Percentiles rank a stretch among this genome's conserved stretches.
Conservation (phyloP, 2,888 invertebrate species). For the Tridacna gigas region DNA sequence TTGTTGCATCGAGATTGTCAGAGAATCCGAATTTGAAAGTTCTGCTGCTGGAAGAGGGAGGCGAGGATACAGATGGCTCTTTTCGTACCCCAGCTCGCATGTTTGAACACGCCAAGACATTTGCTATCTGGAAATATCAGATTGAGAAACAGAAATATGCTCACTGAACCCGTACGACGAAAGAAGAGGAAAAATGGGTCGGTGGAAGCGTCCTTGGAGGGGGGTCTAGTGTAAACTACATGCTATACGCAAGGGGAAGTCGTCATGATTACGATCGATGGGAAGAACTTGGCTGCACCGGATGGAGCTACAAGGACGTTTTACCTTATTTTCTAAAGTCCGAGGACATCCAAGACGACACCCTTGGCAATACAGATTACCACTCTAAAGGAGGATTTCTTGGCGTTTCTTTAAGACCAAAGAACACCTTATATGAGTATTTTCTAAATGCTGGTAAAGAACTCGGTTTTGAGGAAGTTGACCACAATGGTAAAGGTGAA, state of each 20-base stretch:
- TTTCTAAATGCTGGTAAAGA: not conserved
- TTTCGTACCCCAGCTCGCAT: not conserved
- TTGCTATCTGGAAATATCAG: not conserved
- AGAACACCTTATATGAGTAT: not conserved
- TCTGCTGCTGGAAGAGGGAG: not conserved
- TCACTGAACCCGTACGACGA: not conserved
- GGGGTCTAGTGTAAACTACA: not conserved
- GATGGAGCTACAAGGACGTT: not conserved
- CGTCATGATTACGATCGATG: conserved; percentile 2
- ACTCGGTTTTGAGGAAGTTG: not conserved
- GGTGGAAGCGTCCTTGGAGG: conserved; percentile 1
- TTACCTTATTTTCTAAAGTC: conserved; percentile 3
- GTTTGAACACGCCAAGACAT: not conserved
- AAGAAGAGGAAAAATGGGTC: not conserved
- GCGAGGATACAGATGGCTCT: not conserved
- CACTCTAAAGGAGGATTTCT: conserved; percentile 4
- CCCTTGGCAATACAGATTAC: not conserved
- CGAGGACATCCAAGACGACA: not conserved
- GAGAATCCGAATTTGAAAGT: not conserved
- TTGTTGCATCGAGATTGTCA: not conserved
- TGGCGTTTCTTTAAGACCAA: not conserved
- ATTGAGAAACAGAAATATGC: not conserved
- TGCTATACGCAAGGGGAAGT: not conserved
- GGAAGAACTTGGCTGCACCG: not conserved
- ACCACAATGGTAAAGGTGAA: not conserved